Evolutionary conservation across 2,888 invertebrate genomes (phyloP), one percentile per base, ranked within the genome.

Genomic region (Julus scandinavius): DNA sequence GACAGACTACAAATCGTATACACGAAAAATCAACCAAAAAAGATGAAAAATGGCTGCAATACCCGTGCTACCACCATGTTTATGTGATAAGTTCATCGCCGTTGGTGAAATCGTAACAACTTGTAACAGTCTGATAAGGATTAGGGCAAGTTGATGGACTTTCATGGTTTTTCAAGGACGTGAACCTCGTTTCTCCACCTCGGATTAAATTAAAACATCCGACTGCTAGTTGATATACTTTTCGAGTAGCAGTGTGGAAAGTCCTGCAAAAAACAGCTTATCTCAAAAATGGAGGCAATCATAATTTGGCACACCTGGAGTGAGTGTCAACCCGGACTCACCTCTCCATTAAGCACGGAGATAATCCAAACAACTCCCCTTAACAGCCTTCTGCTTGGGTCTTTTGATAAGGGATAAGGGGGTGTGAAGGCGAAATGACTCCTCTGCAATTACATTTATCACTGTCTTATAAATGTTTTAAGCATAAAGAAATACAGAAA

Each of bases 241-340:
- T 45, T 29, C 9, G 38, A 80, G 80, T 3, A 38, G 38, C 38
- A 13, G 38, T 38, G 15, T 38, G 80, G 80, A 80, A 80, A 63
- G 4, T 38, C 38, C 15, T 38, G 13, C 29, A 80, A 80, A 20
- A 80, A 80, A 29, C 29, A 80, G 80, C 80, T 80, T 80, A 80
- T 38, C 80, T 29, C 11, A 3, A 29, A 11, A 11, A 72, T 29
- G 72, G 72, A 72, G 29, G 80, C 38, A 38, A 38, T 40, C 80
- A 80, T 80, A 80, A 80, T 80, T 80, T 15, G 38, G 80, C 80
- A 80, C 80, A 80, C 80, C 80, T 80, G 80, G 80, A 15, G 80
- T 38, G 80, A 80, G 80, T 80, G 80, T 80, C 38, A 80, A 80
- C 80, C 38, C 80, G 80, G 80, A 38, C 38, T 80, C 80, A 80